These are phyloP conservation scores for Ibycter americanus DNA, from an alignment of 2,797 vertebrate genomes.

Conservation along the genomic window DNA sequence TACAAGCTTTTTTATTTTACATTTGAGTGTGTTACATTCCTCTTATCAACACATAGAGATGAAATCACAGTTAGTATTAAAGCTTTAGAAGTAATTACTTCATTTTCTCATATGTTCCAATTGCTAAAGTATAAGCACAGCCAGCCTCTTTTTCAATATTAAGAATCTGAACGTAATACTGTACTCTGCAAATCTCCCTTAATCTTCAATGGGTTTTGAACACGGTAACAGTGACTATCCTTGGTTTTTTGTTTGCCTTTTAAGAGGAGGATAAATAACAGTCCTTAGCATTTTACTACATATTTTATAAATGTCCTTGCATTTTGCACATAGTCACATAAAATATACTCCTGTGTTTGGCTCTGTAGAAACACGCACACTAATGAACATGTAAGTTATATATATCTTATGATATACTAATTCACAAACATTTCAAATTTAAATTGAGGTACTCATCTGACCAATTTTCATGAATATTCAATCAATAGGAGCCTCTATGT, in stretches of 20 bases:
- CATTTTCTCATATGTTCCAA: background rate
- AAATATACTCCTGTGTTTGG: slow-evolving; percentile 8
- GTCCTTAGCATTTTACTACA: background rate
- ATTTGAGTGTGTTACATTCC: background rate
- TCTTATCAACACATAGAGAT: background rate
- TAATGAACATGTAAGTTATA: slow-evolving; percentile 9
- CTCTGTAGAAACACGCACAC: background rate
- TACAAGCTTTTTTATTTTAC: background rate
- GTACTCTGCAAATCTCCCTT: background rate
- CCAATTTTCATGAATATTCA: slow-evolving; percentile 72
- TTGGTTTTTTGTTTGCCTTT: background rate
- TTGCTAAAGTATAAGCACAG: background rate
- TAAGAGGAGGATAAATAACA: slow-evolving; percentile 6
- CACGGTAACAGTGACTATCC: background rate
- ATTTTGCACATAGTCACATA: background rate
- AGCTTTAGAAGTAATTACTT: background rate
- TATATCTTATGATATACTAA: background rate
- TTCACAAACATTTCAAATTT: slow-evolving; percentile 60
- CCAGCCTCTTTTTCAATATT: background rate
- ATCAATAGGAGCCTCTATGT: slow-evolving; percentile 40
- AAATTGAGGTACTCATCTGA: slow-evolving; percentile 56
- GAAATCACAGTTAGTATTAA: background rate
- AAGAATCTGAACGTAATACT: background rate
- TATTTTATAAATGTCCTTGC: background rate
- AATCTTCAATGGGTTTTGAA: background rate